A percentile compares a stretch with the other conserved stretches of the same genome.
These are phyloP conservation scores for Odiellus spinosus DNA, from an alignment of 2,888 invertebrate species.

Conservation along the genomic window DNA sequence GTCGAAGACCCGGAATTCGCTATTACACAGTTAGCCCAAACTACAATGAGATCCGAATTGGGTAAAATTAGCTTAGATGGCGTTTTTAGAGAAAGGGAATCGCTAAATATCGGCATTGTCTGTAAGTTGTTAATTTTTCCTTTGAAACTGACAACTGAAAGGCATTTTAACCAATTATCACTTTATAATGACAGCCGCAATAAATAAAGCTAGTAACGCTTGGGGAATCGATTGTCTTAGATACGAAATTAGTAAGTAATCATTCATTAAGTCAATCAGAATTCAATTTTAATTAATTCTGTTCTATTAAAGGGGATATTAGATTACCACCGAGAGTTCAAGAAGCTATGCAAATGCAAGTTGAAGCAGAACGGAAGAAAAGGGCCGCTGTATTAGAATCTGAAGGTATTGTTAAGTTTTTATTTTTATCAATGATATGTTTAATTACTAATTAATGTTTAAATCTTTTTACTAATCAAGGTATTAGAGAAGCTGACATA, in stretches of 20 bases:
- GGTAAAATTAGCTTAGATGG: slow-evolving; percentile 94
- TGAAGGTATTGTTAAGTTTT: slow-evolving; percentile 67
- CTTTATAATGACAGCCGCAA: slow-evolving; percentile 43
- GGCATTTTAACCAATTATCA: neutral
- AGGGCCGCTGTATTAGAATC: slow-evolving; percentile 93
- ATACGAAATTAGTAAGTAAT: slow-evolving; percentile 70
- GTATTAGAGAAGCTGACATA: slow-evolving; percentile 50
- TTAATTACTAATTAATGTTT: too few relatives aligned
- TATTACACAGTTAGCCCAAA: slow-evolving; percentile 95
- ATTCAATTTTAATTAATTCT: neutral
- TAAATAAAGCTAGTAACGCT: slow-evolving; percentile 93
- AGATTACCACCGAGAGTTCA: slow-evolving; percentile 76
- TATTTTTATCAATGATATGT: too few relatives aligned
- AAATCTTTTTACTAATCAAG: slow-evolving; percentile 22
- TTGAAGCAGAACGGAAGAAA: slow-evolving; percentile 93
- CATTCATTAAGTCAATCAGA: neutral
- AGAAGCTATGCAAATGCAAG: slow-evolving; percentile 99
- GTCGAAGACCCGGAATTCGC: slow-evolving; percentile 99
- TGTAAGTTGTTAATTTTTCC: slow-evolving; percentile 25
- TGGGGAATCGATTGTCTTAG: slow-evolving; percentile 96
- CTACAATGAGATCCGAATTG: slow-evolving; percentile 97
- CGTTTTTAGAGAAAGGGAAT: slow-evolving; percentile 90
- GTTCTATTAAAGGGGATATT: slow-evolving; percentile 52
- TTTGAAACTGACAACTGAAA: neutral
- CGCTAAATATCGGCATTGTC: slow-evolving; percentile 83